Conservation (phyloP, 1,140 invertebrate species). For the Brachystomella parvula region DNA sequence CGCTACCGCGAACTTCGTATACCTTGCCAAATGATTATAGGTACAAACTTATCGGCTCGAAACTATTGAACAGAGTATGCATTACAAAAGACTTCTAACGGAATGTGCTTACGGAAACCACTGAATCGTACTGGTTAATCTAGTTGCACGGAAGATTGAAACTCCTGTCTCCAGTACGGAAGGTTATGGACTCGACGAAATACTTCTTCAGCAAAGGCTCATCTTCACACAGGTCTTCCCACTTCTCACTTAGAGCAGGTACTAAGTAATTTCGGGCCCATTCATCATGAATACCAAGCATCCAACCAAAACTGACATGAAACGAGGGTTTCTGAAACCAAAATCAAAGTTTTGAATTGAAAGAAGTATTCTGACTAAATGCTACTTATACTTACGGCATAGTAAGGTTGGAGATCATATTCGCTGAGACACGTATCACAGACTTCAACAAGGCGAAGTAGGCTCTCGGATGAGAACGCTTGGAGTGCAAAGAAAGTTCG, state of each 20-base stretch:
- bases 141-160: too few species aligned
- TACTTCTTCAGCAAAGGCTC: not conserved
- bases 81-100: too few species aligned
- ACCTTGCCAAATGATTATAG: too few species aligned
- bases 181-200: not conserved
- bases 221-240: not conserved
- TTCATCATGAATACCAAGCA: slow-evolving; percentile 2
- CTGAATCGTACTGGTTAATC: too few species aligned
- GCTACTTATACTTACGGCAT: slow-evolving; percentile 47
- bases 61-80: too few species aligned
- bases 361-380: not conserved
- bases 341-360: not conserved
- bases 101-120: too few species aligned
- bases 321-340: slow-evolving; percentile 19
- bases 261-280: slow-evolving; percentile 5
- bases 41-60: too few species aligned
- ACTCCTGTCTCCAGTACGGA: not conserved
- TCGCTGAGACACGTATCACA: slow-evolving; percentile 56
- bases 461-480: slow-evolving; percentile 47
- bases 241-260: not conserved
- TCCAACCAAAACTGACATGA: slow-evolving; percentile 19
- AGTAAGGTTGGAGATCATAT: slow-evolving; percentile 57
- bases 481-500: slow-evolving; percentile 63
- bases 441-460: slow-evolving; percentile 48
- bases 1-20: too few species aligned